These are phyloP conservation scores for Eupsilia transversa DNA, from an alignment of 2,888 invertebrate species.

Conservation along the genomic window DNA sequence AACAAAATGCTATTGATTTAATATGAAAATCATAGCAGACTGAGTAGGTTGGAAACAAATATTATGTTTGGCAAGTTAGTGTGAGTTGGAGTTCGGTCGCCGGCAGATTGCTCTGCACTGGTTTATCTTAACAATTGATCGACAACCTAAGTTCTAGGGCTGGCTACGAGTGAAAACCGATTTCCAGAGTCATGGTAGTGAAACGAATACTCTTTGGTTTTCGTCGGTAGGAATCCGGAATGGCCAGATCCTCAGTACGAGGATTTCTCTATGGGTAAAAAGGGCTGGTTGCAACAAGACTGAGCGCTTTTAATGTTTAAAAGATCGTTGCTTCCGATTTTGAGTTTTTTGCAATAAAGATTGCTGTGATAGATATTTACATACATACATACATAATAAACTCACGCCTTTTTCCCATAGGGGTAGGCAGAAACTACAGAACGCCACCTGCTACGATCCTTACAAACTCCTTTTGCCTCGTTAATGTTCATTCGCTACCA, in stretches of 20 bases:
- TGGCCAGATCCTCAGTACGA: too few species aligned
- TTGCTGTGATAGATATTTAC: not conserved
- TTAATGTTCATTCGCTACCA: too few species aligned
- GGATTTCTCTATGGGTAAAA: too few species aligned
- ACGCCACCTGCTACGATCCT: too few species aligned
- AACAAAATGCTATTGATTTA: slow-evolving; percentile 40
- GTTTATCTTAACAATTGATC: slow-evolving; percentile 56
- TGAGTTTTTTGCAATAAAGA: not conserved
- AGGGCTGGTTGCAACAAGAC: not conserved
- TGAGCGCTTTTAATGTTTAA: not conserved
- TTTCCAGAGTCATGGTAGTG: not conserved
- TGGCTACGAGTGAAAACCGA: slow-evolving; percentile 1
- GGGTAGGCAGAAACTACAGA: too few species aligned
- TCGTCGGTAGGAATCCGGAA: not conserved
- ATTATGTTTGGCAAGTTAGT: slow-evolving; percentile 58
- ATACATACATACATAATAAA: too few species aligned
- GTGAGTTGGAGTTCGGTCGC: slow-evolving; percentile 37
- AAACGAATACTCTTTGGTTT: not conserved
- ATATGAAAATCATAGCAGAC: slow-evolving; percentile 38
- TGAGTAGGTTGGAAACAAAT: slow-evolving; percentile 47
- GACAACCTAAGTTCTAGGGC: slow-evolving; percentile 53
- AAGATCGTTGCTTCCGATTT: not conserved
- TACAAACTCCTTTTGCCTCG: too few species aligned
- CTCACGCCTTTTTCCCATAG: too few species aligned
- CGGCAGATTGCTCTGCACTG: slow-evolving; percentile 35